Percentiles rank a stretch among this genome's conserved stretches.
These are phyloP conservation scores for Criorhina ranunculi DNA, from an alignment of 2,888 invertebrate genomes.

Conservation along the genomic window DNA sequence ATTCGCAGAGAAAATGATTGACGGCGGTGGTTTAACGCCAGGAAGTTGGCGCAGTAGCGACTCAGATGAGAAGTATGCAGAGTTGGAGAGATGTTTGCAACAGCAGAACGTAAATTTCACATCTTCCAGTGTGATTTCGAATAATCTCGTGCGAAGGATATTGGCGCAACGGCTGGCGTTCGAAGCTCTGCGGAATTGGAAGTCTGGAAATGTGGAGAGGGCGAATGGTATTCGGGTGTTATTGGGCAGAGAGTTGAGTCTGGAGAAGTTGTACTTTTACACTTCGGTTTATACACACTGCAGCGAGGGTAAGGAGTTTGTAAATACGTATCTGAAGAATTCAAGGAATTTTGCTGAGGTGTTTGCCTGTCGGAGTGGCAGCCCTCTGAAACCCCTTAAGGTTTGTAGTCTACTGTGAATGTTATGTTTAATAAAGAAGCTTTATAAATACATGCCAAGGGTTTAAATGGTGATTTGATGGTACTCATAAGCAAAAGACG, in stretches of 20 bases:
- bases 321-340: constrained; percentile 81
- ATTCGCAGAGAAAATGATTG: constrained; percentile 81
- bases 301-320: constrained; percentile 77
- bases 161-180: constrained; percentile 80
- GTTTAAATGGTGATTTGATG: too few species aligned
- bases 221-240: constrained; percentile 77
- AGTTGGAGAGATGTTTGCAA: constrained; percentile 79
- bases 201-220: constrained; percentile 75
- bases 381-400: constrained; percentile 78
- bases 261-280: constrained; percentile 80
- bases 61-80: constrained; percentile 81
- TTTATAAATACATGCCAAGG: neutral
- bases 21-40: constrained; percentile 80
- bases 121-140: constrained; percentile 47
- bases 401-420: constrained; percentile 76
- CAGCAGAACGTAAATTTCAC: constrained; percentile 76
- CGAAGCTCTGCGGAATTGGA: constrained; percentile 79
- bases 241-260: constrained; percentile 78
- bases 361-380: constrained; percentile 80
- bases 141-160: constrained; percentile 80
- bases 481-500: too few species aligned
- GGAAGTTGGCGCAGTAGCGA: constrained; percentile 83
- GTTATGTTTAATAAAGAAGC: constrained; percentile 4
- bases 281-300: constrained; percentile 81
- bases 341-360: constrained; percentile 80